Conservation (phyloP, 2,888 invertebrate genomes). For the Euplagia quadripunctaria region DNA sequence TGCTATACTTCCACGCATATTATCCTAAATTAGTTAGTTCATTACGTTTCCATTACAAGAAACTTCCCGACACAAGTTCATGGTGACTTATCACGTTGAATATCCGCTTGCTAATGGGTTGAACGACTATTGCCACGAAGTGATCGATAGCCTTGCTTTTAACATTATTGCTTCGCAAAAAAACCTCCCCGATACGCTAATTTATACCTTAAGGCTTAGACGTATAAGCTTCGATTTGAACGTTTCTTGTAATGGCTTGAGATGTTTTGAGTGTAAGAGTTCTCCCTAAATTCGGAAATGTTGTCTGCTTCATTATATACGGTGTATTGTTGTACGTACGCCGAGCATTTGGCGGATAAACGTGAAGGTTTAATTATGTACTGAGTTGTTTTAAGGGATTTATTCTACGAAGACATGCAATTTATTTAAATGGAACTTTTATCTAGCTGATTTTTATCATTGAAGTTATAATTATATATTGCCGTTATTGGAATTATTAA, state of each 20-base stretch:
- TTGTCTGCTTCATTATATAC: conserved; percentile 43
- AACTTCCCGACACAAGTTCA: conserved; percentile 7
- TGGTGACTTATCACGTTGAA: conserved; percentile 41
- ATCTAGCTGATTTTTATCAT: background rate
- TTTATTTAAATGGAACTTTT: background rate
- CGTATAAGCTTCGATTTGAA: conserved; percentile 27
- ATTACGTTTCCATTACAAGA: conserved; percentile 11
- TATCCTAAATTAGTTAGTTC: background rate
- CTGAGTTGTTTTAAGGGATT: conserved; percentile 1
- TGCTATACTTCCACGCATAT: background rate
- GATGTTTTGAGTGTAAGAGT: conserved; percentile 13
- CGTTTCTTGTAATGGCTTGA: conserved; percentile 4
- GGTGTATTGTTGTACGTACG: conserved; percentile 40
- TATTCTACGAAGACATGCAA: background rate
- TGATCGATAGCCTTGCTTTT: conserved; percentile 54
- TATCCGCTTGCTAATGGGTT: conserved; percentile 49
- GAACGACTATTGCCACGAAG: conserved; percentile 33
- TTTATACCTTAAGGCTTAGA: conserved; percentile 33
- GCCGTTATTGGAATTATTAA: too few relatives aligned
- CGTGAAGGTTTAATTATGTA: conserved; percentile 6
- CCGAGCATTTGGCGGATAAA: background rate
- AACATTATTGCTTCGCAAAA: conserved; percentile 49
- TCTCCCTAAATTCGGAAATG: conserved; percentile 45
- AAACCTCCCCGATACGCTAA: conserved; percentile 36
- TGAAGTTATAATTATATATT: too few relatives aligned